These are phyloP conservation scores for Lissonota sp. DNA, from an alignment of 2,888 invertebrate genomes.

Conservation along the genomic window DNA sequence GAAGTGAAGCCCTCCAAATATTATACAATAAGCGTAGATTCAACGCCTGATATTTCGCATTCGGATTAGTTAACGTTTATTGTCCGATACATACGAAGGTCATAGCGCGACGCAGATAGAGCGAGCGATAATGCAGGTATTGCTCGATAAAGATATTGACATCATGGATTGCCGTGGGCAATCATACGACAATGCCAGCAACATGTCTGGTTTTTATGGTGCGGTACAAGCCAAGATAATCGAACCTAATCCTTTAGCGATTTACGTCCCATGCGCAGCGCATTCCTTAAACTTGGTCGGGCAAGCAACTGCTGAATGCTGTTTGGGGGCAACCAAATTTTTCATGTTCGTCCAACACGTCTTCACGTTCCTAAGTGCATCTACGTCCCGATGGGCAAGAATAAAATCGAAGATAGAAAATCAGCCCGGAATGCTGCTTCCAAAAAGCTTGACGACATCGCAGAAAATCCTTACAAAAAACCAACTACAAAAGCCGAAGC, in stretches of 20 bases:
- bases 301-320: conserved; percentile 69
- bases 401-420: conserved; percentile 45
- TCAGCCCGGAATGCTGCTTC: conserved; percentile 46
- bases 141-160: conserved; percentile 60
- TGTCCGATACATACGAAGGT: conserved; percentile 67
- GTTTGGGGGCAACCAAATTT: conserved; percentile 64
- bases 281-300: conserved; percentile 72
- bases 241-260: conserved; percentile 57
- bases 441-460: conserved; percentile 56
- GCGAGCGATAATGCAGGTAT: conserved; percentile 53
- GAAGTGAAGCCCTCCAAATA: conserved; percentile 65
- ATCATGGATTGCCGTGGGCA: conserved; percentile 69
- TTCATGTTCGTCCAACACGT: conserved; percentile 68
- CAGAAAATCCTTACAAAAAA: conserved; percentile 57
- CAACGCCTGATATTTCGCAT: conserved; percentile 68
- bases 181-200: conserved; percentile 71
- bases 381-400: conserved; percentile 65
- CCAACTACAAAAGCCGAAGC: conserved; percentile 62
- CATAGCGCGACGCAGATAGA: conserved; percentile 65
- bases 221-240: conserved; percentile 69
- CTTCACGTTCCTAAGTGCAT: conserved; percentile 69
- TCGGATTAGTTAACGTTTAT: conserved; percentile 71
- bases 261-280: conserved; percentile 69
- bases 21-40: conserved; percentile 71
- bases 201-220: conserved; percentile 66